Percentiles rank a stretch among this genome's conserved stretches.
These are phyloP conservation scores for Cydia strobilella DNA, from an alignment of 1,140 invertebrate genomes.

Conservation along the genomic window DNA sequence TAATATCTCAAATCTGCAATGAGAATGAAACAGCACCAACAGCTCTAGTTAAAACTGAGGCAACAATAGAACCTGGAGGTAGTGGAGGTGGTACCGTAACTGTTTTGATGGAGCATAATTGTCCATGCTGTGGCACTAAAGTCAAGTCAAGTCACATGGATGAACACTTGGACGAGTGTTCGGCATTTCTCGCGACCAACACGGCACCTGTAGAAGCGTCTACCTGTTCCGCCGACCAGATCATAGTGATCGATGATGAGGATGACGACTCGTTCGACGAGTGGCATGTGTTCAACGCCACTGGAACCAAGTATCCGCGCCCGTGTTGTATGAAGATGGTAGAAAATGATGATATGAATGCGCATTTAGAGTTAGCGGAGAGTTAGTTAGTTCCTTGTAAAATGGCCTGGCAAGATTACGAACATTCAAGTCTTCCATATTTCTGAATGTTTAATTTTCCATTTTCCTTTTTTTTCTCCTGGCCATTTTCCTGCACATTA, in stretches of 20 bases:
- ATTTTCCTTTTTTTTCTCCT: no score
- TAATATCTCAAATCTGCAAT: conserved; percentile 64
- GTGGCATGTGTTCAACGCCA: conserved; percentile 57
- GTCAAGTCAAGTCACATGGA: conserved; percentile 79
- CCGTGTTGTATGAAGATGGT: conserved; percentile 73
- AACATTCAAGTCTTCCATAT: no score
- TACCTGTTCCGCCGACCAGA: conserved; percentile 47
- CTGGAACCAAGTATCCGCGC: conserved; percentile 73
- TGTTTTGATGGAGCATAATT: conserved; percentile 55
- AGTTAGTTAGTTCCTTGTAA: no score
- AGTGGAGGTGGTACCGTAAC: conserved; percentile 42
- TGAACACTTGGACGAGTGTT: conserved; percentile 84
- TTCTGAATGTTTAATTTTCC: no score
- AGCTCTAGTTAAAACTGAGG: not conserved
- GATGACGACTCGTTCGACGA: conserved; percentile 64
- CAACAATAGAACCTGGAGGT: conserved; percentile 47
- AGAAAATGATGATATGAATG: conserved; percentile 69
- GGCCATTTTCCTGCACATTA: no score
- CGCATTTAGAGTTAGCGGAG: conserved; percentile 75
- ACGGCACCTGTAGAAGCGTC: conserved; percentile 56
- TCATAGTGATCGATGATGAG: conserved; percentile 62
- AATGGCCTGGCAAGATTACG: no score
- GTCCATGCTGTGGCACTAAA: conserved; percentile 83
- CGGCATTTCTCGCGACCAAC: conserved; percentile 63
- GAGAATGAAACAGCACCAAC: conserved; percentile 39